Evolutionary conservation across 2,888 invertebrate species (phyloP).

Genomic region (Heliconius erato): DNA sequence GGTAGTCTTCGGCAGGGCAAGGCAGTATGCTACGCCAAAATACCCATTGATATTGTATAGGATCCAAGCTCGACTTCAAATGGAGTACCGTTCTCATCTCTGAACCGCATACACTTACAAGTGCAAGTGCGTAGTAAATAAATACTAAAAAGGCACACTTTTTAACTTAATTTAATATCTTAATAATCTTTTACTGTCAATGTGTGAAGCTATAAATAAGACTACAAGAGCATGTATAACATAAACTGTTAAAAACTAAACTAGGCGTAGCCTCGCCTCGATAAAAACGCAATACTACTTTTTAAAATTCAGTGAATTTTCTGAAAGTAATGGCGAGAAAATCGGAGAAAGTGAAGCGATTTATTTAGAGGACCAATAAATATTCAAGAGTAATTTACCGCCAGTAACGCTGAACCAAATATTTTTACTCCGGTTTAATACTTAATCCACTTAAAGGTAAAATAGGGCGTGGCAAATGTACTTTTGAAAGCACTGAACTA

Average conservation of each 20-base stretch:
- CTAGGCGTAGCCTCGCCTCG: not conserved
- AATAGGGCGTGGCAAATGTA: not conserved
- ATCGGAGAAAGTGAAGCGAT: constrained; percentile 70
- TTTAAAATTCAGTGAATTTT: constrained; percentile 13
- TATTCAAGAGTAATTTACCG: constrained; percentile 84
- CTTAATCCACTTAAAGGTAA: constrained; percentile 32
- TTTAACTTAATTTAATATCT: too few relatives aligned
- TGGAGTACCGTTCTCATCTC: too few relatives aligned
- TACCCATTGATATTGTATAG: too few relatives aligned
- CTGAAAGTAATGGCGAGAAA: constrained; percentile 27
- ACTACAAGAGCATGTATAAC: not conserved
- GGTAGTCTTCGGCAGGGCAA: too few relatives aligned
- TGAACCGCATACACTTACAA: too few relatives aligned
- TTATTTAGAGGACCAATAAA: constrained; percentile 85
- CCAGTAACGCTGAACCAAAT: constrained; percentile 48
- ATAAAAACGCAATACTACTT: not conserved
- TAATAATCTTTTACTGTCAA: too few relatives aligned
- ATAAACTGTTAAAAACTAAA: not conserved
- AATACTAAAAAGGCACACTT: too few relatives aligned
- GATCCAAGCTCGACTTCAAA: too few relatives aligned
- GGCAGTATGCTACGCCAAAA: too few relatives aligned
- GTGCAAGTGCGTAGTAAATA: too few relatives aligned
- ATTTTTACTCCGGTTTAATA: constrained; percentile 37
- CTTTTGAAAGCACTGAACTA: constrained; percentile 15
- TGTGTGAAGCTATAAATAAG: too few relatives aligned